Conservation (phyloP, 2,113 vertebrate genomes). For the Pteropus alecto region DNA sequence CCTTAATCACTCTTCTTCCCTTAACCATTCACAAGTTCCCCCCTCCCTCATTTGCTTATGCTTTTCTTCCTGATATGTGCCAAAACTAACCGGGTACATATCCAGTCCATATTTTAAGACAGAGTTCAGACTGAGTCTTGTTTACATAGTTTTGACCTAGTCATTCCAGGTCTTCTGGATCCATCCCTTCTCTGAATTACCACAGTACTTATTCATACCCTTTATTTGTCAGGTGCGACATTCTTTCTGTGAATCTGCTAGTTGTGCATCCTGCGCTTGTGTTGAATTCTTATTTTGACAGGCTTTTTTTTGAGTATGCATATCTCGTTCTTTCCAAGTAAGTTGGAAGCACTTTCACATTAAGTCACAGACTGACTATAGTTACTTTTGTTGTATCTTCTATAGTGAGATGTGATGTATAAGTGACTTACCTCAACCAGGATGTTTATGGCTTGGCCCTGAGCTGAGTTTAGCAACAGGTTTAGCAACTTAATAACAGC, state of each 20-base stretch:
- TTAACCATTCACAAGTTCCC: not conserved
- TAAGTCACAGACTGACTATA: not conserved
- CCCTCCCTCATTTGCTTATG: not conserved
- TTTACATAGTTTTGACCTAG: not conserved
- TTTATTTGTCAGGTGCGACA: not conserved
- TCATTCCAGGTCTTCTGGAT: not conserved
- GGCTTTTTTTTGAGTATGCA: not conserved
- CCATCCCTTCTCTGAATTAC: not conserved
- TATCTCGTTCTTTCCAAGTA: not conserved
- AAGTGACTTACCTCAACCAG: not conserved
- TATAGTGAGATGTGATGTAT: not conserved
- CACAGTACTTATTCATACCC: not conserved
- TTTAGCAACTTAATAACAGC: not conserved
- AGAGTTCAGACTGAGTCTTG: not conserved
- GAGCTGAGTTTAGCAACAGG: not conserved
- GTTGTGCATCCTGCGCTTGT: not conserved
- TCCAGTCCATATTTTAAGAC: not conserved
- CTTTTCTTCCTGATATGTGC: not conserved
- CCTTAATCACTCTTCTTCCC: not conserved
- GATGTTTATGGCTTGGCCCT: not conserved
- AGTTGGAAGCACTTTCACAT: not conserved
- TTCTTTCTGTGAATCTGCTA: not conserved
- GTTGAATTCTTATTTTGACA: not conserved
- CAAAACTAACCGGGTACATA: not conserved
- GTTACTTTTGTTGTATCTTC: conserved; percentile 5